These are phyloP conservation scores for Scotopteryx bipunctaria DNA, from an alignment of 2,888 invertebrate species.

Conservation along the genomic window DNA sequence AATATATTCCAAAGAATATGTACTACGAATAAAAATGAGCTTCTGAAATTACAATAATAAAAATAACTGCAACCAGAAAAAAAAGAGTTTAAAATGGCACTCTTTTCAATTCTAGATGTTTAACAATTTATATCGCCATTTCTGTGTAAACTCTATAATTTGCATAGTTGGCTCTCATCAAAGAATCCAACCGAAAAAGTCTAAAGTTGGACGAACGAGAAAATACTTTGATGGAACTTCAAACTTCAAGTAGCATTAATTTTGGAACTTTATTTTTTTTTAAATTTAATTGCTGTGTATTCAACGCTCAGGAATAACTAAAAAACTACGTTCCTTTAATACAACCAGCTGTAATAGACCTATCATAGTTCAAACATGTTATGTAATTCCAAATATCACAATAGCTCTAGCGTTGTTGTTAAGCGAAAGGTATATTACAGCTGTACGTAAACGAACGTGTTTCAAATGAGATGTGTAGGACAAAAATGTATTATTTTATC, in stretches of 20 bases:
- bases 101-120: constrained; percentile 7
- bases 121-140: constrained; percentile 4
- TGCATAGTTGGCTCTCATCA: not conserved
- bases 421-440: constrained; percentile 8
- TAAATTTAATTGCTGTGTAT: constrained; percentile 10
- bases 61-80: constrained; percentile 15
- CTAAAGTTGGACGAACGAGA: not conserved
- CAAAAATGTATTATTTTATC: constrained; percentile 6
- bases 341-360: constrained; percentile 9
- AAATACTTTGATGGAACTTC: constrained; percentile 1
- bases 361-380: not conserved
- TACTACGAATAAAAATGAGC: constrained; percentile 5
- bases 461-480: constrained; percentile 4
- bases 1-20: constrained; percentile 5
- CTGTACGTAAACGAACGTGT: constrained; percentile 10
- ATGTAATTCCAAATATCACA: not conserved
- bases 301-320: constrained; percentile 12
- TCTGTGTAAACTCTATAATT: constrained; percentile 8
- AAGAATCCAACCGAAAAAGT: constrained; percentile 3
- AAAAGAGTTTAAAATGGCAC: constrained; percentile 18
- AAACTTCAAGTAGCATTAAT: not conserved
- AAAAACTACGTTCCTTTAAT: constrained; percentile 3
- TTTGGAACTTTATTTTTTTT: constrained; percentile 10
- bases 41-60: constrained; percentile 3
- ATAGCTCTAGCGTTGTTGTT: not conserved